phyloP scores from a whole-genome alignment of 2,113 vertebrate genomes.

The Seriola rivoliana region DNA sequence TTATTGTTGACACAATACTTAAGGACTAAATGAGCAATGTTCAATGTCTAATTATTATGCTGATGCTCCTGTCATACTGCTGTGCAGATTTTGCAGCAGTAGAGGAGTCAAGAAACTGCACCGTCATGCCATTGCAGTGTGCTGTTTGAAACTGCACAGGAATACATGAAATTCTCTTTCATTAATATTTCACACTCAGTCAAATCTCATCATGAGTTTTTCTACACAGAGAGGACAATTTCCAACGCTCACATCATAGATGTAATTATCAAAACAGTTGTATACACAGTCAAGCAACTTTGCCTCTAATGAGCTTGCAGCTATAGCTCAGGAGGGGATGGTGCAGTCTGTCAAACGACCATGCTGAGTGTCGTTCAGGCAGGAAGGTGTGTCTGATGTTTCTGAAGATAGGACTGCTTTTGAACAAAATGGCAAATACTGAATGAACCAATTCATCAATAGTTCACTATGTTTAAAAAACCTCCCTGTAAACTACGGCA shows the following conservation, averaged over 20 bases:
- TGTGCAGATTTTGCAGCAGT: constrained; percentile 4
- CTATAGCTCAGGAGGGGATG: constrained; percentile 37
- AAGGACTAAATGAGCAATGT: not conserved
- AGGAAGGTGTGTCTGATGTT: constrained; percentile 22
- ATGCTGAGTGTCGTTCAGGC: constrained; percentile 47
- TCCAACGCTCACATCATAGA: constrained; percentile 29
- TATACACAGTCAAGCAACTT: constrained; percentile 42
- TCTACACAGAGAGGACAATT: constrained; percentile 27
- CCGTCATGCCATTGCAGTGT: not conserved
- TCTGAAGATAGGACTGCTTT: not conserved
- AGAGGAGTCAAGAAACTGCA: not conserved
- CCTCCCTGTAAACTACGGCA: not conserved
- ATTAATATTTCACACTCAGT: constrained; percentile 44
- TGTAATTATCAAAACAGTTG: constrained; percentile 62
- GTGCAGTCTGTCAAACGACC: constrained; percentile 38
- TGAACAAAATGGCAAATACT: not conserved
- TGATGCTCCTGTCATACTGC: not conserved
- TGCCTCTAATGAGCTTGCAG: constrained; percentile 51
- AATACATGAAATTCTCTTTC: constrained; percentile 37
- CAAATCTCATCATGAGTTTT: constrained; percentile 49
- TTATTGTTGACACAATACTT: constrained; percentile 16
- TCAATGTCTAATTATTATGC: constrained; percentile 1
- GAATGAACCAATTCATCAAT: not conserved
- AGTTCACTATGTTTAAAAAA: not conserved
- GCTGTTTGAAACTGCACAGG: constrained; percentile 17